Evolutionary conservation across 2,888 invertebrate species (phyloP).

Genomic region (Sminthurinus aureus): DNA sequence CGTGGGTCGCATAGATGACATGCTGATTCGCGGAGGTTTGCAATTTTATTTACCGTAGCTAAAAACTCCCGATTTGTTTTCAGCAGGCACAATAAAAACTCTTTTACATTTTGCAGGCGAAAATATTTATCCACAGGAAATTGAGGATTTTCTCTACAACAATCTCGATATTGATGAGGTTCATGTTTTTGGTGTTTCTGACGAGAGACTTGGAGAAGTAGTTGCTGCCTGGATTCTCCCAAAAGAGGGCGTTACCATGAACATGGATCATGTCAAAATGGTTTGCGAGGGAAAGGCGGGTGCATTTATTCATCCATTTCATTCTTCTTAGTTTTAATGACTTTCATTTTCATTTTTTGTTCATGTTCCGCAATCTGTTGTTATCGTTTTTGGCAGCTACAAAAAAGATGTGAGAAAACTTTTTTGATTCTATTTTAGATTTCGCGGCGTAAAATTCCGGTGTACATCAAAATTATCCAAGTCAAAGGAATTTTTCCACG

Average conservation of each 20-base stretch:
- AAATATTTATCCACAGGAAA: slow-evolving; percentile 81
- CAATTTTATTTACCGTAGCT: too few species aligned
- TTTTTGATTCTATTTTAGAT: slow-evolving; percentile 65
- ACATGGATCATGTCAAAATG: slow-evolving; percentile 69
- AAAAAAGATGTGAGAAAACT: too few species aligned
- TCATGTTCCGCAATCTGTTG: neutral
- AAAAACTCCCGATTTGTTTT: too few species aligned
- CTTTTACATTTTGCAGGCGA: too few species aligned
- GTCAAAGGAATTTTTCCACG: slow-evolving; percentile 66
- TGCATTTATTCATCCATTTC: too few species aligned
- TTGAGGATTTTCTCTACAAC: slow-evolving; percentile 77
- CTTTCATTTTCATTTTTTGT: neutral
- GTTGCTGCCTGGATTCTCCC: slow-evolving; percentile 70
- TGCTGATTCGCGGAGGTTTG: slow-evolving; percentile 83
- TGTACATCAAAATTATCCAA: slow-evolving; percentile 67
- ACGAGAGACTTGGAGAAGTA: slow-evolving; percentile 21
- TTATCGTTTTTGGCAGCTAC: neutral
- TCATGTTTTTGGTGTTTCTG: slow-evolving; percentile 71
- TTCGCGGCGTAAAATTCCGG: slow-evolving; percentile 68
- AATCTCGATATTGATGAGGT: slow-evolving; percentile 79
- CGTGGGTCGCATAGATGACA: slow-evolving; percentile 78
- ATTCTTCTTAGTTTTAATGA: too few species aligned
- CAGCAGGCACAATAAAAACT: too few species aligned
- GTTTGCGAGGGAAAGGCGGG: slow-evolving; percentile 71
- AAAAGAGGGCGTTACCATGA: slow-evolving; percentile 67